Base-by-base conservation (phyloP, 2,797 vertebrate genomes). In the Sebastes ruberrimus region DNA sequence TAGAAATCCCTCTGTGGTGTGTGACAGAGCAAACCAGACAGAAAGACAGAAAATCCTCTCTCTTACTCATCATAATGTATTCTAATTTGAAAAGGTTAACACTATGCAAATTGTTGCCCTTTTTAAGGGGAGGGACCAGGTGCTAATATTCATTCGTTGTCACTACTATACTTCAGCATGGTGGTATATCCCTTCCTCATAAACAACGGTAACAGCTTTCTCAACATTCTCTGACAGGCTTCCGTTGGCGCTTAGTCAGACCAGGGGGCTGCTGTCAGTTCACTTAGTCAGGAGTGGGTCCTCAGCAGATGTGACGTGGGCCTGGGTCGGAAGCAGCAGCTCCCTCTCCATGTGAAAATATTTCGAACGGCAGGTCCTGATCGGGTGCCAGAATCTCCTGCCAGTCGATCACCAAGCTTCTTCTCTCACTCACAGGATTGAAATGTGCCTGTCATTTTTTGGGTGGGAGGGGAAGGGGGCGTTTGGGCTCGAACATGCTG, bases 261-360 rank as follows among this genome's bases (percentile, higher is more conserved):
- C 81, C 46, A 64, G 53, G 80, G 65, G 70, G 80, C 46, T 83
- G 73, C 85, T 87, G 90, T 91, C 83, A 82, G 68, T 81, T 89
- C 76, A 80, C 71, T 85, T 80, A 76, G 86, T 90, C 87, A 88
- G 86, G 71, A 92, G 81, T 84, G 64, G 82, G 85, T 89, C 80
- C 64, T 91, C 85, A 92, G 84, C 94, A 95, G 93, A 93, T 94
- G 94, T 94, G 92, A 92, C 78, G 91, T 94, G 94, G 93, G 93
- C 87, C 68, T 76, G 76, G 77, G 84, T 90, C 82, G 86, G 79
- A 90, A 91, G 86, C 83, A 84, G 88, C 88, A 90, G 88, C 82
- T 92, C 86, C 72, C 35, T 86, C 81, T 90, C 82, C 66, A 75
- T 86, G 83, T 85, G 86, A 91, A 90, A 89, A 88, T 81, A 86